phyloP scores from a whole-genome alignment of 2,797 vertebrate genomes.

The Petrocephalus schoutedeni region DNA sequence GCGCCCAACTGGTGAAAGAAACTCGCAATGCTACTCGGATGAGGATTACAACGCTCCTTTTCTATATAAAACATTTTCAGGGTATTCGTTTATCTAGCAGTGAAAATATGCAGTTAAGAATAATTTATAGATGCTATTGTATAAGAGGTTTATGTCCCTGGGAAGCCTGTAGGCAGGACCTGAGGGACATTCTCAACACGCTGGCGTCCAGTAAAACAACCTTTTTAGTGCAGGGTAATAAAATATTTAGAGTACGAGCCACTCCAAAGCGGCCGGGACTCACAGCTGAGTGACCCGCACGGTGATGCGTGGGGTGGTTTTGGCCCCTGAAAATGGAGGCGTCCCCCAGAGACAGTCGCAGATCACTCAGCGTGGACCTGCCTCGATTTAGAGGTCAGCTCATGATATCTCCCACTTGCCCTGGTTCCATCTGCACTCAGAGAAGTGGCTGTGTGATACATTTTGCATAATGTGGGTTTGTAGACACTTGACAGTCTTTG shows the following conservation, averaged over 20 bases:
- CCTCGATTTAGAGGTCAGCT: background rate
- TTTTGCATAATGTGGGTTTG: background rate
- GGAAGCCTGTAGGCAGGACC: background rate
- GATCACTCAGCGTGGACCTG: background rate
- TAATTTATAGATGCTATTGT: constrained; percentile 13
- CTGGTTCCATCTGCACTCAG: background rate
- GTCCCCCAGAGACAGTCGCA: background rate
- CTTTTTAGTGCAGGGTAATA: background rate
- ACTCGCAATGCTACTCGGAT: background rate
- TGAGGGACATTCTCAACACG: background rate
- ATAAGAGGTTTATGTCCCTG: background rate
- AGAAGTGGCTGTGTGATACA: background rate
- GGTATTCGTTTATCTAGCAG: background rate
- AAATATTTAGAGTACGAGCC: constrained; percentile 6
- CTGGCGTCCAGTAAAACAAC: constrained; percentile 11
- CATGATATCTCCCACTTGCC: background rate
- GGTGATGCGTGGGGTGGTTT: background rate
- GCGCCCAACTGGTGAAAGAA: background rate
- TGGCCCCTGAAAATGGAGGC: background rate
- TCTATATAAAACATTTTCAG: background rate
- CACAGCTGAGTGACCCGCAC: background rate
- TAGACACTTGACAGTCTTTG: background rate
- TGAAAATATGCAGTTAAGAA: constrained; percentile 9
- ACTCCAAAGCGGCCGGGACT: background rate
- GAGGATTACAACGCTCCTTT: background rate